phyloP scores from a whole-genome alignment of 2,888 invertebrate genomes.

The Macropis europaea region DNA sequence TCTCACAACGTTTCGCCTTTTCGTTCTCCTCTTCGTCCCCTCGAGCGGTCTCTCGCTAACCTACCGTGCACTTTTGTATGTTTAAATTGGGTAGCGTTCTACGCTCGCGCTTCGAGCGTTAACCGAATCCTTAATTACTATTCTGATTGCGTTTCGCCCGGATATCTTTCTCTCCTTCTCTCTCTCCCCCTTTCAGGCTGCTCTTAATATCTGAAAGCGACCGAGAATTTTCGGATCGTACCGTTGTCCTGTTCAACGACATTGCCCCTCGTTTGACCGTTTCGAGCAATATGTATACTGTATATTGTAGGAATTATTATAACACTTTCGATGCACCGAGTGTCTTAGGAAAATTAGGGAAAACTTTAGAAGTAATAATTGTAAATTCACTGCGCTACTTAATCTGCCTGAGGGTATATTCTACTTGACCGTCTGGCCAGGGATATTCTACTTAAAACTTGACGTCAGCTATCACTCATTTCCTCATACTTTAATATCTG shows the following conservation, averaged over 20 bases:
- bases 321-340: too few relatives aligned
- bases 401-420: too few relatives aligned
- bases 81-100: constrained; percentile 75
- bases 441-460: too few relatives aligned
- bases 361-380: too few relatives aligned
- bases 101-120: constrained; percentile 71
- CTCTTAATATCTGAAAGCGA: constrained; percentile 54
- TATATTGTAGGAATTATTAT: too few relatives aligned
- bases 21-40: constrained; percentile 28
- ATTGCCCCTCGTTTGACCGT: neutral
- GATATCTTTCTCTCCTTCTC: too few relatives aligned
- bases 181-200: too few relatives aligned
- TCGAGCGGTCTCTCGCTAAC: constrained; percentile 54
- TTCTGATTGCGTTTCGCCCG: constrained; percentile 71
- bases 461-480: too few relatives aligned
- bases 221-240: constrained; percentile 53
- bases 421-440: too few relatives aligned
- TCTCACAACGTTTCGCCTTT: constrained; percentile 23
- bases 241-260: neutral
- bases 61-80: constrained; percentile 71
- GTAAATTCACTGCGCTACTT: too few relatives aligned
- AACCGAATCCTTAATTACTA: constrained; percentile 77
- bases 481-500: too few relatives aligned
- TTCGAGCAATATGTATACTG: too few relatives aligned
- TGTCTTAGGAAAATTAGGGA: neutral